A percentile compares a stretch with the other conserved stretches of the same genome.
Conservation (phyloP, 2,888 invertebrate species). For the Meiosimyza decipiens region DNA sequence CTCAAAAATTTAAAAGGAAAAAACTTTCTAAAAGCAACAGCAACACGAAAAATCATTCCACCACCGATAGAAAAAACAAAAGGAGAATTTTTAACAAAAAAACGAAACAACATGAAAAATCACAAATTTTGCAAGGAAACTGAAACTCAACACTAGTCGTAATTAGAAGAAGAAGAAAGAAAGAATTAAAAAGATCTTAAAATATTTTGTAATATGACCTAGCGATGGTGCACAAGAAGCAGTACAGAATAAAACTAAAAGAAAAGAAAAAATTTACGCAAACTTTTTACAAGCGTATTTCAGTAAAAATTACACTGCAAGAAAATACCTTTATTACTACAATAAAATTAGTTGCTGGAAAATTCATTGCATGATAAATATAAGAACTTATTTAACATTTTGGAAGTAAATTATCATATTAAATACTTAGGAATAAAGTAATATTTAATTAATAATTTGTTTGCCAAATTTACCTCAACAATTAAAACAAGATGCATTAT, state of each 20-base stretch:
- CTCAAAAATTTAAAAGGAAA: too few species aligned
- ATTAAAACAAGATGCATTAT: conserved; percentile 42
- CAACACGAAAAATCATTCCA: too few species aligned
- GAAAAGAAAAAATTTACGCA: conserved; percentile 30
- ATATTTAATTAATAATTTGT: conserved; percentile 49
- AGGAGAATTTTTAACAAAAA: not conserved
- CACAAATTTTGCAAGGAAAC: not conserved
- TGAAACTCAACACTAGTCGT: conserved; percentile 14
- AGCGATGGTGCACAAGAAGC: not conserved
- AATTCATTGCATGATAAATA: too few species aligned
- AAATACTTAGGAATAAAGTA: conserved; percentile 30
- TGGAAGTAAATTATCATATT: conserved; percentile 4
- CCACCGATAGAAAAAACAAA: not conserved
- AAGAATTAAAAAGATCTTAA: not conserved
- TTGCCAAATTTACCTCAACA: conserved; percentile 67
- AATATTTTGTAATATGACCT: not conserved
- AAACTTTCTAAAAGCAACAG: too few species aligned
- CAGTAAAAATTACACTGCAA: conserved; percentile 2
- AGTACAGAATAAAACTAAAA: not conserved
- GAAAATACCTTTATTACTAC: conserved; percentile 1
- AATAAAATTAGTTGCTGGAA: too few species aligned
- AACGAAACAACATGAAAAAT: not conserved
- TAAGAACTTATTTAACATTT: too few species aligned
- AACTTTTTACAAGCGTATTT: conserved; percentile 30
- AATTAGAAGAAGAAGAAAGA: not conserved